Conservation (phyloP, 2,797 vertebrate species). For the Cyprinodon diabolis region DNA sequence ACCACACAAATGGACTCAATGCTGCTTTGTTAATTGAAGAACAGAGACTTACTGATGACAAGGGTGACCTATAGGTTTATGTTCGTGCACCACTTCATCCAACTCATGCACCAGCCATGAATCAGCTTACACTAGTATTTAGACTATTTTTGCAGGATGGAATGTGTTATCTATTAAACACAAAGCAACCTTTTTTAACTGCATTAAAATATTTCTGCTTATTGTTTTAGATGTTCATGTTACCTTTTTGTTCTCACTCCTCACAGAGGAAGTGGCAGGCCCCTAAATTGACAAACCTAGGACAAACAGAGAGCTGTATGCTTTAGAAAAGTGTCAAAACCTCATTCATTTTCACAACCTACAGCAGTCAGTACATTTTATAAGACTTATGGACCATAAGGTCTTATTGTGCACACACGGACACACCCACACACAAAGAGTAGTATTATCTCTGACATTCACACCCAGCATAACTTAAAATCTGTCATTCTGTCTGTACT, state of each 20-base stretch:
- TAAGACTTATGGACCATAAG: constrained; percentile 42
- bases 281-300: constrained; percentile 60
- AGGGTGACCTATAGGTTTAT: constrained; percentile 18
- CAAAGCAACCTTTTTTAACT: not conserved
- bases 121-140: not conserved
- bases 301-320: constrained; percentile 72
- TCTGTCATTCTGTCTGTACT: constrained; percentile 1
- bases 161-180: not conserved
- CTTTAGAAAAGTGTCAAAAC: constrained; percentile 60
- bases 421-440: constrained; percentile 33
- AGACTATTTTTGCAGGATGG: not conserved
- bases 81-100: constrained; percentile 7
- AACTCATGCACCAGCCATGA: not conserved
- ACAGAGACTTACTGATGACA: constrained; percentile 37
- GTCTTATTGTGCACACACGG: constrained; percentile 25
- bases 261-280: constrained; percentile 33
- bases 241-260: constrained; percentile 15
- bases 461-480: constrained; percentile 45
- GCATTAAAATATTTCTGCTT: constrained; percentile 6
- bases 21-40: constrained; percentile 40
- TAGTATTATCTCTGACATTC: constrained; percentile 50
- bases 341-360: constrained; percentile 69
- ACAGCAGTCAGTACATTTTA: constrained; percentile 43
- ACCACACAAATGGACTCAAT: constrained; percentile 30
- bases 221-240: constrained; percentile 2